phyloP scores from a whole-genome alignment of 2,888 invertebrate species.

The Drosophila borealis region DNA sequence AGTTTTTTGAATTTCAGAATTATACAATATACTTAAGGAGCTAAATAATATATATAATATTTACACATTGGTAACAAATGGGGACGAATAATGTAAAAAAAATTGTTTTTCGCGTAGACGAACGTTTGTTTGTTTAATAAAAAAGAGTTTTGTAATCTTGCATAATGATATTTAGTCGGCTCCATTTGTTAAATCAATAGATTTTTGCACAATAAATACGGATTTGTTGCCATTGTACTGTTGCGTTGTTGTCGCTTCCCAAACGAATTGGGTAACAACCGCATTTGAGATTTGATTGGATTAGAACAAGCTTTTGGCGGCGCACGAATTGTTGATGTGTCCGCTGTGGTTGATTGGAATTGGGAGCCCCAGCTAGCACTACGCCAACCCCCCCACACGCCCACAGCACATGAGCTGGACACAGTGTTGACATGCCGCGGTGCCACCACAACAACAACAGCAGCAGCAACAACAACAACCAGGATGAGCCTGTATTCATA shows the following conservation, averaged over 20 bases:
- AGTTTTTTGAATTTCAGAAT: neutral
- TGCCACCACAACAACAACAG: conserved; percentile 35
- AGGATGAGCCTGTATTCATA: conserved; percentile 33
- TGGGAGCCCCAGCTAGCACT: conserved; percentile 16
- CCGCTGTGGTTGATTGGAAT: conserved; percentile 64
- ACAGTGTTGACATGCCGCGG: conserved; percentile 65
- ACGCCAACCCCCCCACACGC: neutral
- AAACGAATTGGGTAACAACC: conserved; percentile 65
- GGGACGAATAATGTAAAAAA: too few species aligned
- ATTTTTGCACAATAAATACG: neutral
- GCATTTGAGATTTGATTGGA: conserved; percentile 81
- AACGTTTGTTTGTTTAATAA: too few species aligned
- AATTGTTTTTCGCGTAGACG: too few species aligned
- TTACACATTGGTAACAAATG: neutral
- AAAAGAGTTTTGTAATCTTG: too few species aligned
- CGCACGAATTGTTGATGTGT: conserved; percentile 65
- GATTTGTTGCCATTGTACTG: conserved; percentile 22
- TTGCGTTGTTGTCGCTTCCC: conserved; percentile 9
- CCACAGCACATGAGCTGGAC: conserved; percentile 29
- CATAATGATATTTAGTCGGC: too few species aligned
- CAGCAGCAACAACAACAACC: conserved; percentile 8
- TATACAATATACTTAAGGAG: neutral
- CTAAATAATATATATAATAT: neutral
- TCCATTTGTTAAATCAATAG: neutral
- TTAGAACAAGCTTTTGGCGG: conserved; percentile 81